Base-by-base conservation (phyloP, 2,113 vertebrate genomes). In the Erpornis zantholeuca region DNA sequence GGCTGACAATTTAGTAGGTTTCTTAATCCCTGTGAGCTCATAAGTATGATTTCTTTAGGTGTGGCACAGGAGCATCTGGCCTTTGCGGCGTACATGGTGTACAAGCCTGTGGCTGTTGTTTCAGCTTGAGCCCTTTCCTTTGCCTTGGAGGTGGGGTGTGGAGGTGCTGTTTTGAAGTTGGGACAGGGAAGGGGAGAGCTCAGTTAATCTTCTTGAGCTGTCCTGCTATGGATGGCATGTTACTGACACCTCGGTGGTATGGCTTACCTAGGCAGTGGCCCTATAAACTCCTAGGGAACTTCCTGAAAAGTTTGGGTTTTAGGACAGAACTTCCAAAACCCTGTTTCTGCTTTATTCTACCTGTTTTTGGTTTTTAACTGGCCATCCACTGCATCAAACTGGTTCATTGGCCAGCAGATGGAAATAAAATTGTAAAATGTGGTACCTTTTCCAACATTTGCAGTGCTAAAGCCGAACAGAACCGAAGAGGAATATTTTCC, bases 21-120 rank as follows among this genome's bases (percentile, higher is more conserved):
- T 90, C 57, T 63, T 76, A 16, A 53, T 83, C 25, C 61, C 29
- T 59, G 12, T 54, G 36, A 82, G 7, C 25, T 75, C 40, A 71
- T 35, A 83, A 65, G 53, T 52, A 5, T 2, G 13, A 18, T 59
- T 69, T 79, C 29, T 70, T 42, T 28, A 21, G 2, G 61, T 78
- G 15, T 70, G 72, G 38, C 40, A 20, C 29, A 23, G 52, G 53
- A 70, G n/a, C 64, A 73, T 61, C 70, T 59, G 54, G 40, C 31
- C 38, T 84, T 84, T 13, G 25, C 23, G 5, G 4, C 15, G 12
- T 21, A 75, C 0, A 0, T 31, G 44, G 15, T 24, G 4, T 23
- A 6, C 0, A 0, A 35, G 23, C 12, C 71, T 40, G 18, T 56
- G 53, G 12, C 25, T 45, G 7, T 14, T 54, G 29, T 73, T 77